These are phyloP conservation scores for Phenganax subtilis DNA, from an alignment of 92 coral and sea anemone genomes.

Conservation along the genomic window DNA sequence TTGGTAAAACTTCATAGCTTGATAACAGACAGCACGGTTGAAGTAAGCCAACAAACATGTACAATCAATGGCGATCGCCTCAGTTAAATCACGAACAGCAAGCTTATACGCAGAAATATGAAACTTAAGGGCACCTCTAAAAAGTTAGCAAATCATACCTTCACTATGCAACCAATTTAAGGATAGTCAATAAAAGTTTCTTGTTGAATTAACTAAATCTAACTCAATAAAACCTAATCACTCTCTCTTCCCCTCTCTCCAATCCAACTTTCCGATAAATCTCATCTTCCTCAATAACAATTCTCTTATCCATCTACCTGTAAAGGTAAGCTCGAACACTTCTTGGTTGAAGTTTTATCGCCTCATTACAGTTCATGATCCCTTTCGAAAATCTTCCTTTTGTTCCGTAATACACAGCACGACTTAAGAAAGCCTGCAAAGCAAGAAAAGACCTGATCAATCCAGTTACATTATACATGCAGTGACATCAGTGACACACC, in stretches of 20 bases:
- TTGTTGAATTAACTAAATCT: neutral
- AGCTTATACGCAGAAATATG: slow-evolving; percentile 89
- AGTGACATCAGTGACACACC: neutral
- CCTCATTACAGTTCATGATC: slow-evolving; percentile 98
- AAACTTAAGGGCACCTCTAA: slow-evolving; percentile 91
- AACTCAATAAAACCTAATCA: too few relatives aligned
- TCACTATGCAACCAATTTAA: neutral
- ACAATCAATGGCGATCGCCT: slow-evolving; percentile 97
- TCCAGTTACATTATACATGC: neutral
- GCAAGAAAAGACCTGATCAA: neutral
- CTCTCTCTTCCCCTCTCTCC: neutral
- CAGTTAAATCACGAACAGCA: slow-evolving; percentile 96
- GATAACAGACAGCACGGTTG: slow-evolving; percentile 98
- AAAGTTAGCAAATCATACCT: neutral
- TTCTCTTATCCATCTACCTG: slow-evolving; percentile 51
- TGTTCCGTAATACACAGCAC: slow-evolving; percentile 96
- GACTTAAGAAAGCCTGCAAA: slow-evolving; percentile 89
- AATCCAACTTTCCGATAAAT: neutral
- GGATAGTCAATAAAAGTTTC: too few relatives aligned
- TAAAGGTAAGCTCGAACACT: slow-evolving; percentile 89
- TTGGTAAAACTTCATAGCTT: slow-evolving; percentile 91
- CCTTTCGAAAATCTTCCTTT: slow-evolving; percentile 91
- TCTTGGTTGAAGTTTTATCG: slow-evolving; percentile 88
- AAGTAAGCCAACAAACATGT: slow-evolving; percentile 91
- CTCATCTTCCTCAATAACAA: neutral